These are phyloP conservation scores for Bradypus variegatus DNA, from an alignment of 2,797 vertebrate genomes.

Conservation along the genomic window DNA sequence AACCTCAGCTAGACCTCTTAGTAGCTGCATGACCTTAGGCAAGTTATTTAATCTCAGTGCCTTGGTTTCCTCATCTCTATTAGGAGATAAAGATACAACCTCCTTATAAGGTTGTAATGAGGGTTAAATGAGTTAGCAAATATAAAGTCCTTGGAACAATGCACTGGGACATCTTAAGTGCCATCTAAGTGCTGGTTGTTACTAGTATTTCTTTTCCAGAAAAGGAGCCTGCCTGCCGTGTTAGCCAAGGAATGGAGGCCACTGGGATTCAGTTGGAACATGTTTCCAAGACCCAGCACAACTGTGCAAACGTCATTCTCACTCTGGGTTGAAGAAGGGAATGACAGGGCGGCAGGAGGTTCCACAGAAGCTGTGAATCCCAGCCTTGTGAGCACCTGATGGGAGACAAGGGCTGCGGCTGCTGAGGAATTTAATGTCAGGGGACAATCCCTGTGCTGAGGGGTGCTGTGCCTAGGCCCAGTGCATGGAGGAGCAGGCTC, in stretches of 20 bases:
- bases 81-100: not conserved
- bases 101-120: not conserved
- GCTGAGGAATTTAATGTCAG: not conserved
- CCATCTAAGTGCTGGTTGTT: not conserved
- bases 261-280: not conserved
- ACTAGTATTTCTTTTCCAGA: not conserved
- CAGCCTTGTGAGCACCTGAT: no score
- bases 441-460: not conserved
- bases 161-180: not conserved
- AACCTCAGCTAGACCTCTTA: not conserved
- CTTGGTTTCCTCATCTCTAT: constrained; percentile 16
- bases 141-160: not conserved
- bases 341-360: not conserved
- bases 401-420: not conserved
- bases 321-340: not conserved
- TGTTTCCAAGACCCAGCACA: not conserved
- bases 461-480: not conserved
- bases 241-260: not conserved
- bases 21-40: not conserved
- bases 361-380: not conserved
- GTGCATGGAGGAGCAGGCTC: not conserved
- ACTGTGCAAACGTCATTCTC: not conserved
- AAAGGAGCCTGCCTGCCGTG: not conserved
- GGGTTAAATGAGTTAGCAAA: not conserved
- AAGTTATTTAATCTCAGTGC: not conserved